Percentiles rank a stretch among this genome's conserved stretches.
Evolutionary conservation across 2,113 vertebrate genomes (phyloP).

Genomic region (Proteles cristata): DNA sequence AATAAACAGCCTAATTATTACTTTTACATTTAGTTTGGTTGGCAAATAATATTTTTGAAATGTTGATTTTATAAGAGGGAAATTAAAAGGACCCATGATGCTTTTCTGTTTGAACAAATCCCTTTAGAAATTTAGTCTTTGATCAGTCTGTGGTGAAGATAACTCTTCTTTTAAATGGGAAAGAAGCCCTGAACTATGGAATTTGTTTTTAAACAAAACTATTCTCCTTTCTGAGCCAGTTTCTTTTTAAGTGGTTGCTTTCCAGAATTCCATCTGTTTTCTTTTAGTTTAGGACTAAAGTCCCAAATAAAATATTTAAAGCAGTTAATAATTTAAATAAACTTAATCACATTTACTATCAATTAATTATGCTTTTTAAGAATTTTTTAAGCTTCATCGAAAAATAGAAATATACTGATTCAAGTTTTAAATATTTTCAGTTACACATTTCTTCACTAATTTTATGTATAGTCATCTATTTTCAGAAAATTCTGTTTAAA

Average conservation of each 20-base stretch:
- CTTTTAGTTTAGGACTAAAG: slow-evolving; percentile 26
- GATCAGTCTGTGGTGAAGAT: background rate
- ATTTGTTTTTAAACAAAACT: slow-evolving; percentile 46
- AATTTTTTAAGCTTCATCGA: background rate
- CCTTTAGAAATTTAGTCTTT: slow-evolving; percentile 38
- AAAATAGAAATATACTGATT: background rate
- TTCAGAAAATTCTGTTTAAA: background rate
- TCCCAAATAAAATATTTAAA: slow-evolving; percentile 34
- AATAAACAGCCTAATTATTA: background rate
- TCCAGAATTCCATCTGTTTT: background rate
- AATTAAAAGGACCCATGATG: background rate
- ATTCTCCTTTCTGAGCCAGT: background rate
- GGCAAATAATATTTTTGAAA: background rate
- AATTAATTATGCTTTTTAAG: background rate
- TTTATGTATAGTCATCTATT: slow-evolving; percentile 13
- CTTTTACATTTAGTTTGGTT: background rate
- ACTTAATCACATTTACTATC: background rate
- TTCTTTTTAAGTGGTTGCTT: slow-evolving; percentile 29
- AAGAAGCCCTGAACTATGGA: background rate
- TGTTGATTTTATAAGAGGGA: slow-evolving; percentile 2
- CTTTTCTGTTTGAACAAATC: background rate
- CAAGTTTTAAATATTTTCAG: background rate
- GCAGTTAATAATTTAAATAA: slow-evolving; percentile 45
- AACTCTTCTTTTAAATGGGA: slow-evolving; percentile 16
- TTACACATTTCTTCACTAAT: background rate